phyloP scores from a whole-genome alignment of 2,797 vertebrate species.

The Chelmon rostratus region DNA sequence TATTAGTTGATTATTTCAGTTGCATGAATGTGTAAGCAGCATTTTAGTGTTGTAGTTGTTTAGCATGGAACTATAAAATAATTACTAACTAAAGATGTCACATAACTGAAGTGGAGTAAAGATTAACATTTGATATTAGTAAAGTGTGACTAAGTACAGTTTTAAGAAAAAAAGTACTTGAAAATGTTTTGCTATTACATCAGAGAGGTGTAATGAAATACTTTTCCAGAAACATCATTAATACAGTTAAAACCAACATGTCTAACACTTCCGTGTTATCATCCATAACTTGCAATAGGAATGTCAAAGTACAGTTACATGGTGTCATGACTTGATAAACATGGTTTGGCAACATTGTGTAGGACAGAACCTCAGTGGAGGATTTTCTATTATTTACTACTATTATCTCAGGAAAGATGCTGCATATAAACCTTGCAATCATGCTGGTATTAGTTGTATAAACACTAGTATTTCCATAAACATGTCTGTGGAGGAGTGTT shows the following conservation, averaged over 20 bases:
- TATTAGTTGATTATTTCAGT: neutral
- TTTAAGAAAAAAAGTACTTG: too few species aligned
- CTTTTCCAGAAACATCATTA: conserved; percentile 15
- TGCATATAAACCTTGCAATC: conserved; percentile 45
- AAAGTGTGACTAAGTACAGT: neutral
- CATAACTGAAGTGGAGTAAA: neutral
- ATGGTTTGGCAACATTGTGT: conserved; percentile 33
- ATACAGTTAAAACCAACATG: neutral
- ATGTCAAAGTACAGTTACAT: conserved; percentile 15
- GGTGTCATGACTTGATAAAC: conserved; percentile 43
- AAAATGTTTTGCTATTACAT: conserved; percentile 20
- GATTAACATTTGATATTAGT: neutral
- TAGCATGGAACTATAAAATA: neutral
- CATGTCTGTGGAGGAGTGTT: conserved; percentile 69
- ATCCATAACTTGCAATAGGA: neutral
- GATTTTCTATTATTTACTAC: conserved; percentile 35
- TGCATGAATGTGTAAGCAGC: neutral
- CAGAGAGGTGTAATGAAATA: conserved; percentile 20
- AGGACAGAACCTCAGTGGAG: conserved; percentile 16
- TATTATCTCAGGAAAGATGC: conserved; percentile 52
- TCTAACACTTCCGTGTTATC: neutral
- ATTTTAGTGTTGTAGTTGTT: neutral
- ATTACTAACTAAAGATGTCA: neutral
- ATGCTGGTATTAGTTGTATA: conserved; percentile 58
- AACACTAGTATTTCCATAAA: conserved; percentile 70